Percentiles rank a stretch among this genome's conserved stretches.
Conservation (phyloP, 2,113 vertebrate genomes). For the Micronycteris hirsuta region DNA sequence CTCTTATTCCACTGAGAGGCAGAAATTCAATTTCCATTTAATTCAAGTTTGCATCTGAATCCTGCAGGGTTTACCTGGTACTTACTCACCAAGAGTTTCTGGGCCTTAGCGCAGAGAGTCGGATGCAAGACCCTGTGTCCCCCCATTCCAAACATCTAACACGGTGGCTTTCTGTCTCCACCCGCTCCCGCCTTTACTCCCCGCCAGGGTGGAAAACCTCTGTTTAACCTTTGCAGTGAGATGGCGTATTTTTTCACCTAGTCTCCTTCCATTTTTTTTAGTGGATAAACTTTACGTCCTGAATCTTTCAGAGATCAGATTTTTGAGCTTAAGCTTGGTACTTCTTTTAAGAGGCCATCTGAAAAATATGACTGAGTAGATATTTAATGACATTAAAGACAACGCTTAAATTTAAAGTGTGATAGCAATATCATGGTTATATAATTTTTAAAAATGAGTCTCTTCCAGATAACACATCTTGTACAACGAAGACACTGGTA, state of each 20-base stretch:
- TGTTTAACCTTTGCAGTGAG: neutral
- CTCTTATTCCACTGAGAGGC: neutral
- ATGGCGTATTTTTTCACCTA: neutral
- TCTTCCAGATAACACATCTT: neutral
- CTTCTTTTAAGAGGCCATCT: neutral
- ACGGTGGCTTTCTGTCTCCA: neutral
- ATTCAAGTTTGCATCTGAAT: neutral
- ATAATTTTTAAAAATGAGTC: neutral
- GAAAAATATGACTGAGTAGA: neutral
- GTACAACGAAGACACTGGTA: neutral
- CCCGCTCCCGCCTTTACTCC: neutral
- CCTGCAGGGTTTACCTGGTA: neutral
- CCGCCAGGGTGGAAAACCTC: neutral
- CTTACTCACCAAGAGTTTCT: neutral
- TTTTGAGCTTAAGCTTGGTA: neutral
- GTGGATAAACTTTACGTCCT: neutral
- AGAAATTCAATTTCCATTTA: neutral
- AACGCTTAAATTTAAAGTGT: neutral
- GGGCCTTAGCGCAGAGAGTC: neutral
- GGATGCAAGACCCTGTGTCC: neutral
- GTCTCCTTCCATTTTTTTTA: neutral
- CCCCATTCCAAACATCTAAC: neutral
- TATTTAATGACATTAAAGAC: conserved; percentile 5
- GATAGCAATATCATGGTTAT: neutral
- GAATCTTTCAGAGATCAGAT: neutral